Conservation (phyloP, 2,888 invertebrate genomes). For the Chrysopilus asiliformis region DNA sequence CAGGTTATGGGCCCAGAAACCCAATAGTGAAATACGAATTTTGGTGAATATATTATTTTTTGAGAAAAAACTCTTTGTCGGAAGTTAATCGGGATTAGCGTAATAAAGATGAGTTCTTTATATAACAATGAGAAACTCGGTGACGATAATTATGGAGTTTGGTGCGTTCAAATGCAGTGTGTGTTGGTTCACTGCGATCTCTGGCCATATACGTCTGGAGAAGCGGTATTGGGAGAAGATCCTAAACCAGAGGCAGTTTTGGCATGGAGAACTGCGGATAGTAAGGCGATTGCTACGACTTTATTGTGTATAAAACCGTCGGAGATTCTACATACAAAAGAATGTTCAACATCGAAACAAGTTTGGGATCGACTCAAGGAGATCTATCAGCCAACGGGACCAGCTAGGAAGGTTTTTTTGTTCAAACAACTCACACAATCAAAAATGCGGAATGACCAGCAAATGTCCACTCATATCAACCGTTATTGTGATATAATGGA, state of each 20-base stretch:
- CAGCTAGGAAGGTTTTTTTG: conserved; percentile 13
- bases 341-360: conserved; percentile 10
- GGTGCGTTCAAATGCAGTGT: too few relatives aligned
- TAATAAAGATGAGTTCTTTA: too few relatives aligned
- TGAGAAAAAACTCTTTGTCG: too few relatives aligned
- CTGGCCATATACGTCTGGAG: too few relatives aligned
- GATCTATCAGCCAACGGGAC: conserved; percentile 10
- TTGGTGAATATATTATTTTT: too few relatives aligned
- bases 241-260: conserved; percentile 3
- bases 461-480: conserved; percentile 11
- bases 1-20: too few relatives aligned
- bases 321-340: conserved; percentile 13
- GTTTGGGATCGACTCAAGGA: conserved; percentile 11
- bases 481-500: conserved; percentile 9
- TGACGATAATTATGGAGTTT: neutral
- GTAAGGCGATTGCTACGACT: conserved; percentile 15
- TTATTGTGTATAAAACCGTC: conserved; percentile 14
- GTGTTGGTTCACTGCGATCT: neutral
- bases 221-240: too few relatives aligned
- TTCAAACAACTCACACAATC: conserved; percentile 11
- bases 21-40: too few relatives aligned
- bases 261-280: conserved; percentile 10
- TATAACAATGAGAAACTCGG: neutral
- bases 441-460: conserved; percentile 6
- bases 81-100: too few relatives aligned